Percentiles rank a stretch among this genome's conserved stretches.
These are phyloP conservation scores for Clarias platycephalus DNA, from an alignment of 2,797 vertebrate genomes.

Conservation along the genomic window DNA sequence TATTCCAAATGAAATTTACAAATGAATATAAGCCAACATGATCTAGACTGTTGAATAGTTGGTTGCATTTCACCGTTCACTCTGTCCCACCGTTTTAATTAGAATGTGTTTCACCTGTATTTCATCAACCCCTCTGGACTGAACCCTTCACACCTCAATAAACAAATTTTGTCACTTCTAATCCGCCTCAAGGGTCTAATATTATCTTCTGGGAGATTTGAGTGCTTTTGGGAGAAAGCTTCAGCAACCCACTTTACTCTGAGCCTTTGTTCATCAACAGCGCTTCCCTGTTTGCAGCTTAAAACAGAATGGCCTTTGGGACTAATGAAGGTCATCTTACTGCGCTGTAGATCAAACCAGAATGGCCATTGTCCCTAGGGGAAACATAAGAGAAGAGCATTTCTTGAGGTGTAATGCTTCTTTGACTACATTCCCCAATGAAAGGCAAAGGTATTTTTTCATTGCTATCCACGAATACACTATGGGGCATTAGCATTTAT, in stretches of 20 bases:
- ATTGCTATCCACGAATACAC: not conserved
- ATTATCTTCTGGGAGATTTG: slow-evolving; percentile 21
- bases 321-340: slow-evolving; percentile 40
- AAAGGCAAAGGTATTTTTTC: not conserved
- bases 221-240: slow-evolving; percentile 7
- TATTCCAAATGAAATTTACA: not conserved
- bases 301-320: slow-evolving; percentile 24
- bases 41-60: not conserved
- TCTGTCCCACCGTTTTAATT: not conserved
- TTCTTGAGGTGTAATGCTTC: not conserved
- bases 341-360: slow-evolving; percentile 28
- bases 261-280: slow-evolving; percentile 21
- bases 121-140: slow-evolving; percentile 5
- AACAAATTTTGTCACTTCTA: slow-evolving; percentile 23
- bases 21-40: not conserved
- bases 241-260: slow-evolving; percentile 22
- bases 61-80: not conserved
- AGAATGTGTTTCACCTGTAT: slow-evolving; percentile 13
- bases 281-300: slow-evolving; percentile 24
- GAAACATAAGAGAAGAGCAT: slow-evolving; percentile 17
- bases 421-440: not conserved
- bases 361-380: slow-evolving; percentile 19
- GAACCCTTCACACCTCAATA: not conserved
- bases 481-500: slow-evolving; percentile 2
- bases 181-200: slow-evolving; percentile 1